A percentile compares a stretch with the other conserved stretches of the same genome.
Conservation (phyloP, 35 echinoderm and acorn worm genomes). For the Apostichopus californicus region DNA sequence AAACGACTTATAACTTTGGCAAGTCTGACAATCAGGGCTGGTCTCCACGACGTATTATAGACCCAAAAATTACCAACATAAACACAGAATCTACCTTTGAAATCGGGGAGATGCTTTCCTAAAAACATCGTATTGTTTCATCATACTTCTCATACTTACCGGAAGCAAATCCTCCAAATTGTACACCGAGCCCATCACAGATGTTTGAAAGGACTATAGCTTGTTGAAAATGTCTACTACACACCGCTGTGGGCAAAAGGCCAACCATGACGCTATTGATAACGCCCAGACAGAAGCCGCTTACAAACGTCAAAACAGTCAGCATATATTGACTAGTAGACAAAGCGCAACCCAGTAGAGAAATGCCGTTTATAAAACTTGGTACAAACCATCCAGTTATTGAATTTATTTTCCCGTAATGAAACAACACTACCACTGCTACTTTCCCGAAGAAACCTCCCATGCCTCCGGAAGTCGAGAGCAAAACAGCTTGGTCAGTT, state of each 20-base stretch:
- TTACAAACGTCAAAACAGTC: neutral
- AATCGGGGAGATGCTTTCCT: too few relatives aligned
- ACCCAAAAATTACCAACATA: too few relatives aligned
- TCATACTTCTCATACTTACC: neutral
- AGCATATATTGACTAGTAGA: neutral
- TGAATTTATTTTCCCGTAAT: neutral
- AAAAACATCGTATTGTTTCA: too few relatives aligned
- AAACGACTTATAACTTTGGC: too few relatives aligned
- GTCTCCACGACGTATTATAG: too few relatives aligned
- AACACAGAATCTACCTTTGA: too few relatives aligned
- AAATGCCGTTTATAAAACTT: neutral
- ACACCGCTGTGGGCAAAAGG: neutral
- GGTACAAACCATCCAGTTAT: neutral
- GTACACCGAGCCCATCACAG: neutral
- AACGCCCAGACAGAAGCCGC: neutral
- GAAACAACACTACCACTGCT: neutral
- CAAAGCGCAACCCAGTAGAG: neutral
- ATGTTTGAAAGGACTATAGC: neutral
- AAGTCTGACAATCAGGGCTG: too few relatives aligned
- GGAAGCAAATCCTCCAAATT: slow-evolving; percentile 5
- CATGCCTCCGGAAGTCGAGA: neutral
- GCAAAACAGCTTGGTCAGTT: neutral
- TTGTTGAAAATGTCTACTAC: neutral
- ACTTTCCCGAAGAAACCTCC: neutral
- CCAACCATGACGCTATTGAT: neutral